phyloP scores from a whole-genome alignment of 35 echinoderm and acorn worm genomes.

The Patiria miniata region DNA sequence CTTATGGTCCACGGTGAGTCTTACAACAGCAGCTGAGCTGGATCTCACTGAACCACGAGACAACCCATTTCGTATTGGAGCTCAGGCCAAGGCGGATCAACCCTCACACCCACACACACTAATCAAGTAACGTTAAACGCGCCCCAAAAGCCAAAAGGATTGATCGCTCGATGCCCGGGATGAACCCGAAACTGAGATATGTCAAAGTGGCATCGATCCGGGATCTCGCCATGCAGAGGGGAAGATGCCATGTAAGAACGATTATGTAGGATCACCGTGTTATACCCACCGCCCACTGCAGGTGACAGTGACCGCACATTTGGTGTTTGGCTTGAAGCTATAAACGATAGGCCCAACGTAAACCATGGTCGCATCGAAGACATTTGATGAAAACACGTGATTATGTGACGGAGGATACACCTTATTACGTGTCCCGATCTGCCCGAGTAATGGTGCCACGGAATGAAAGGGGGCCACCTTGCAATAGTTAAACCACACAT shows the following conservation, averaged over 20 bases:
- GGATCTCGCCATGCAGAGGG: background rate
- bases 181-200: conserved; percentile 28
- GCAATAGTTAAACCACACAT: no score
- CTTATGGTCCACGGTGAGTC: background rate
- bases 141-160: background rate
- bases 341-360: no score
- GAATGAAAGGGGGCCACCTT: no score
- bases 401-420: no score
- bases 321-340: no score
- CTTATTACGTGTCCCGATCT: no score
- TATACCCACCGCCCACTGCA: background rate
- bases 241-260: background rate
- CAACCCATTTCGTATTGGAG: no score
- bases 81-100: no score
- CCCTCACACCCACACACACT: background rate
- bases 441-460: no score
- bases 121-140: background rate
- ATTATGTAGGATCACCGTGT: conserved; percentile 1
- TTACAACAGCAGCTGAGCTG: background rate
- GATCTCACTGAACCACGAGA: background rate
- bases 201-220: conserved; percentile 20
- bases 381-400: no score
- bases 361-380: no score
- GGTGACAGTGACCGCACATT: no score
- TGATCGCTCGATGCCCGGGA: background rate